Conservation (phyloP, 2,113 vertebrate species). For the Mystacornis crossleyi region DNA sequence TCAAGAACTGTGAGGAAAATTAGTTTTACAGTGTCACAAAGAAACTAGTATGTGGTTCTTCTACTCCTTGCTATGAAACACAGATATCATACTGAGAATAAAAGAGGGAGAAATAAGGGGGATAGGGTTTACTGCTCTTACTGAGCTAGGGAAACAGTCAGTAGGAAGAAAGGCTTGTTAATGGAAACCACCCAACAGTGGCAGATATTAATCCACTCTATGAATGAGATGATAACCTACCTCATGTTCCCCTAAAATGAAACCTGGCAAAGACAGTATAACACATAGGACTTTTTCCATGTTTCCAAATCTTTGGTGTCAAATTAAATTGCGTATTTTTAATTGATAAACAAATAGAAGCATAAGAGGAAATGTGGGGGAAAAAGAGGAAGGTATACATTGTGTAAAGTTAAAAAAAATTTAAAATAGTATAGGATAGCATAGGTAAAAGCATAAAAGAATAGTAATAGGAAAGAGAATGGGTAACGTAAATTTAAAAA, state of each 20-base stretch:
- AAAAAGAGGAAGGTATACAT: fast-evolving
- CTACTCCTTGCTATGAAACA: background rate
- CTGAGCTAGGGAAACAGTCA: background rate
- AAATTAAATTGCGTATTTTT: background rate
- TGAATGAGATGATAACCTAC: background rate
- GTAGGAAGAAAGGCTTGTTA: background rate
- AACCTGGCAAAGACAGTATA: background rate
- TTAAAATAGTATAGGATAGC: background rate
- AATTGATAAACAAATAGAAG: background rate
- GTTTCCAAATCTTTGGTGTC: background rate
- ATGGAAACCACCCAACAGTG: background rate
- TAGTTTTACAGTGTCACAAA: background rate
- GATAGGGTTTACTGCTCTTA: background rate
- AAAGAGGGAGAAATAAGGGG: background rate
- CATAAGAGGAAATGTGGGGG: background rate
- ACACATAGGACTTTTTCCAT: background rate
- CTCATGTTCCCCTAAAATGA: background rate
- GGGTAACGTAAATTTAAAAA: background rate
- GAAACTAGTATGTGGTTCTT: background rate
- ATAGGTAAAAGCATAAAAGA: background rate
- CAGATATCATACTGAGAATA: background rate
- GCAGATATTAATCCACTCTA: background rate
- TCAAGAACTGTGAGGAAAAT: background rate
- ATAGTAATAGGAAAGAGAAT: background rate
- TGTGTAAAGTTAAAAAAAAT: background rate